Evolutionary conservation across 2,113 vertebrate genomes (phyloP), one percentile per base, ranked within the genome.

Genomic region (Athene noctua): DNA sequence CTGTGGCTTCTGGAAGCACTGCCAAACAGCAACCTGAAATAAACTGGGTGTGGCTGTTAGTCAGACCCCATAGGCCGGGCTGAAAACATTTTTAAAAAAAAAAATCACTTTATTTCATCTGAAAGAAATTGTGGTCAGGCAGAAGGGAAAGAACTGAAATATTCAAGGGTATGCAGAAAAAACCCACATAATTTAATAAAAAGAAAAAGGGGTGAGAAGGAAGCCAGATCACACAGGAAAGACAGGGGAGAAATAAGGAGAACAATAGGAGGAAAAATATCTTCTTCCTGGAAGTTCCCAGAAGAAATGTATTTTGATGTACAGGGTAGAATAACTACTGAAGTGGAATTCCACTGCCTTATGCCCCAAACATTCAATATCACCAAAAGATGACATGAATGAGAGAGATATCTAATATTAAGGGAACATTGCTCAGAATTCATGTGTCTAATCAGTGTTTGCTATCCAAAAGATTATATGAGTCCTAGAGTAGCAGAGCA

Each of bases 21-120:
- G 68, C 80, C 80, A 91, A 82, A 49, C 67, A 94, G 83, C 55
- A 94, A 90, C 92, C 92, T 94, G 79, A 88, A 96, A 95, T 91
- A 95, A 91, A 86, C 86, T 54, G 77, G 80, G 80, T 92, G 89
- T 62, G 93, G 47, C 59, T 59, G 46, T 38, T 88, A 77, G 26
- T 80, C 67, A 86, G 49, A 65, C 36, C 54, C 44, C 1, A 4
- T 25, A 74, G 65, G 47, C 57, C 83, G 61, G 44, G 16, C 19
- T 58, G 46, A 88, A 94, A 83, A 81, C 20, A 75, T 40, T 81
- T 40, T 81, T 63, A 38, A 54, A 77, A 61, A 77, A 49, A 70
- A n/a, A 71, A 66, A 46, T 74, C 11, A 51, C 11, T 65, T 29
- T 8, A 73, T 34, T 88, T 29, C 13, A 44, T 38, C 5, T 63